These are phyloP conservation scores for Chitala chitala DNA, from an alignment of 2,113 vertebrate genomes.

Conservation along the genomic window DNA sequence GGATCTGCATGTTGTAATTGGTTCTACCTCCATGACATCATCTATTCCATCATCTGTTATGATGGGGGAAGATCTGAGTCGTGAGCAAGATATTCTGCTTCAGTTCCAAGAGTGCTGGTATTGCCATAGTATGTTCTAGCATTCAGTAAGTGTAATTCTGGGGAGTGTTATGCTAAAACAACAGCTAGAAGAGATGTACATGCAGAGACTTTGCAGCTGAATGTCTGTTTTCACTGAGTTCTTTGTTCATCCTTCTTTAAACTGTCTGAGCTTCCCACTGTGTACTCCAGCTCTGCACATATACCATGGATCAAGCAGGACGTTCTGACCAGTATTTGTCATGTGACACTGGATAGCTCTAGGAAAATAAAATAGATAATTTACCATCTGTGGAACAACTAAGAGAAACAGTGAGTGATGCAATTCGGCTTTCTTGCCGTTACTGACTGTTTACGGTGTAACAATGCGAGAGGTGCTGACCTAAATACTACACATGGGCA, in stretches of 20 bases:
- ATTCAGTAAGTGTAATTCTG: not conserved
- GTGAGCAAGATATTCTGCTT: no score
- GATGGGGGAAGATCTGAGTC: not conserved
- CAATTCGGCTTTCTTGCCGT: not conserved
- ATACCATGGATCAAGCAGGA: not conserved
- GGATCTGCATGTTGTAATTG: not conserved
- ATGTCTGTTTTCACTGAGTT: not conserved
- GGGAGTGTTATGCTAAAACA: no score
- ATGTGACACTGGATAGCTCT: not conserved
- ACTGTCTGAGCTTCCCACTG: not conserved
- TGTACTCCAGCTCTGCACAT: not conserved
- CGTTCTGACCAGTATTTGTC: not conserved
- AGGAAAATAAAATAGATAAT: not conserved
- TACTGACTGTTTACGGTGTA: not conserved
- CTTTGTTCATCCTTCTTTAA: not conserved
- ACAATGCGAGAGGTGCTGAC: not conserved
- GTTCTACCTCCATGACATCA: not conserved
- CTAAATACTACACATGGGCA: not conserved
- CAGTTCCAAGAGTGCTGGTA: no score
- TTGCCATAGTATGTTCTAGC: not conserved
- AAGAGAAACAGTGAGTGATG: not conserved
- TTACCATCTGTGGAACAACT: not conserved
- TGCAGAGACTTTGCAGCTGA: not conserved
- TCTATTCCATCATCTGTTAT: slow-evolving; percentile 1
- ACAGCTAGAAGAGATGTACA: no score